A percentile compares a stretch with the other conserved stretches of the same genome.
These are phyloP conservation scores for Erithacus rubecula DNA, from an alignment of 2,797 vertebrate species.

Conservation along the genomic window DNA sequence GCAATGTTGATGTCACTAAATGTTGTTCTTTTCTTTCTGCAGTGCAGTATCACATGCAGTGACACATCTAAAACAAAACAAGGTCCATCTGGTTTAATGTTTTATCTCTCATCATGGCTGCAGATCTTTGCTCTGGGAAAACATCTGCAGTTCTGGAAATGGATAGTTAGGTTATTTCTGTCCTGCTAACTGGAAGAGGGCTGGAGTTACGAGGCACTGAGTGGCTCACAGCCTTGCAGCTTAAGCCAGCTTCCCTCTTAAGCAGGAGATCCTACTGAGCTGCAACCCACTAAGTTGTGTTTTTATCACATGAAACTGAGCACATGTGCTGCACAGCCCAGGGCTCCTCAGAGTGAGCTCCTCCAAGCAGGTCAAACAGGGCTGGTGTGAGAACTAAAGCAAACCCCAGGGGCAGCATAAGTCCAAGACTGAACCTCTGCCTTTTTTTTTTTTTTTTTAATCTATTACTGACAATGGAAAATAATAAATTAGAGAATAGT, in stretches of 20 bases:
- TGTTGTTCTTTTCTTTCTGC: neutral
- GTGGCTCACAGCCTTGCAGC: neutral
- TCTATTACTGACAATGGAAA: neutral
- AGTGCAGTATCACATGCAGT: neutral
- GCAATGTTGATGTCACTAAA: neutral
- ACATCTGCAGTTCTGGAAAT: slow-evolving; percentile 50
- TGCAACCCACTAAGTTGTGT: neutral
- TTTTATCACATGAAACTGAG: neutral
- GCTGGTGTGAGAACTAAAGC: neutral
- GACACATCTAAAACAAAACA: slow-evolving; percentile 8
- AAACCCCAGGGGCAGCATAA: neutral
- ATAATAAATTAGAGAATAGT: neutral
- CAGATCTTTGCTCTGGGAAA: slow-evolving; percentile 24
- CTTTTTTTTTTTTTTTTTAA: neutral
- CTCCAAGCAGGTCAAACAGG: neutral
- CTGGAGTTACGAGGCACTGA: slow-evolving; percentile 7
- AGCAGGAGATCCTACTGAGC: neutral
- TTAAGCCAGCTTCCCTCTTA: neutral
- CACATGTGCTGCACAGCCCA: neutral
- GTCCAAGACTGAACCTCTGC: neutral
- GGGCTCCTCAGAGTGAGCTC: neutral
- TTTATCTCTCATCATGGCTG: slow-evolving; percentile 11
- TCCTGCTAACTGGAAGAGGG: slow-evolving; percentile 55
- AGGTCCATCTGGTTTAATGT: neutral
- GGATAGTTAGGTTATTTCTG: slow-evolving; percentile 51